Evolutionary conservation across 1,140 invertebrate species (phyloP).

Genomic region (Drosophila pandora): DNA sequence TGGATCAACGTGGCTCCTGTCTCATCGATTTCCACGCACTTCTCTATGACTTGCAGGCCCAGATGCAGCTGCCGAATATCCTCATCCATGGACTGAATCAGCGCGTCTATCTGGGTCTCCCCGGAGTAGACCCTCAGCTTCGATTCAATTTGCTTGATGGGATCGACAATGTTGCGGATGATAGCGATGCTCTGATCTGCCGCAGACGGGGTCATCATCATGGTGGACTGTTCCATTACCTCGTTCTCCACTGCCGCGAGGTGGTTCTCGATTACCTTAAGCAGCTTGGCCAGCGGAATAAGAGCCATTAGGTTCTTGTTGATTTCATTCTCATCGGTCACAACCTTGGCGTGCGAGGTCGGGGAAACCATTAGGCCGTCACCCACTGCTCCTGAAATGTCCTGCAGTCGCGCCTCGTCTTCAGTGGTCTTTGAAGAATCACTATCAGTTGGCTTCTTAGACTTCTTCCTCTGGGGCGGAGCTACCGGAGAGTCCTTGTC

Average conservation of each 20-base stretch:
- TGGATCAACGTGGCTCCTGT: conserved; percentile 87
- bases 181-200: conserved; percentile 87
- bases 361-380: conserved; percentile 83
- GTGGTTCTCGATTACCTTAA: conserved; percentile 79
- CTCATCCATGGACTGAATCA: conserved; percentile 86
- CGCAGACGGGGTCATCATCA: conserved; percentile 87
- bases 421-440: conserved; percentile 82
- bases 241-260: conserved; percentile 86
- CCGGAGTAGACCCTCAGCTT: conserved; percentile 84
- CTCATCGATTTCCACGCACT: conserved; percentile 88
- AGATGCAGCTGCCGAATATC: conserved; percentile 87
- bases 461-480: conserved; percentile 81
- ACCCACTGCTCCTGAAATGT: conserved; percentile 85
- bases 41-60: conserved; percentile 87
- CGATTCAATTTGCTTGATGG: conserved; percentile 87
- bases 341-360: conserved; percentile 48
- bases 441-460: conserved; percentile 75
- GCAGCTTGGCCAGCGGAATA: conserved; percentile 70
- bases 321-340: conserved; percentile 69
- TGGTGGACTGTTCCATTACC: conserved; percentile 86
- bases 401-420: conserved; percentile 79
- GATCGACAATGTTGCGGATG: conserved; percentile 86
- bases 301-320: conserved; percentile 68
- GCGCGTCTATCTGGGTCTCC: conserved; percentile 83
- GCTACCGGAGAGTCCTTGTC: conserved; percentile 58